Conservation (phyloP, 2,113 vertebrate genomes). For the Phalacrocorax carbo region DNA sequence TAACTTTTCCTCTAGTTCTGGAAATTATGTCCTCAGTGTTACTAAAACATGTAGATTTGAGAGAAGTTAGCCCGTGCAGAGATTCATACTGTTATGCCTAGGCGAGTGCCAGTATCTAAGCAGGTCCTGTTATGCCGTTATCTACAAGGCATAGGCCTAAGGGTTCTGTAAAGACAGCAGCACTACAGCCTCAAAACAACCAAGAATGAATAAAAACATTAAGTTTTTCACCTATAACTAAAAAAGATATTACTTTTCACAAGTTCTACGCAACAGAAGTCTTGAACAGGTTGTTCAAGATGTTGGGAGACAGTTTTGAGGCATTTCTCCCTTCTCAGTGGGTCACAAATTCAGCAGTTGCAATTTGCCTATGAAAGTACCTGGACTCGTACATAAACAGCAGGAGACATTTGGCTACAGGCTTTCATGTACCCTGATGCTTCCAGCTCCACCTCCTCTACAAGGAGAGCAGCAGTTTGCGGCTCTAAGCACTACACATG, state of each 20-base stretch:
- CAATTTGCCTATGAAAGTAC: neutral
- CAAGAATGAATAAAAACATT: neutral
- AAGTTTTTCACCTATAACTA: neutral
- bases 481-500: neutral
- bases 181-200: neutral
- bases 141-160: neutral
- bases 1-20: neutral
- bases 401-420: neutral
- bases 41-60: neutral
- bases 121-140: neutral
- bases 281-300: neutral
- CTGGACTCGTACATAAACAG: fast-evolving
- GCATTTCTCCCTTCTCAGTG: too few species aligned
- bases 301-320: neutral
- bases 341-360: neutral
- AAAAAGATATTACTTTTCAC: fast-evolving
- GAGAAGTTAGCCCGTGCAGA: neutral
- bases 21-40: neutral
- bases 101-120: neutral
- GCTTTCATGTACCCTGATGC: neutral
- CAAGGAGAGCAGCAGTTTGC: neutral
- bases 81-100: neutral
- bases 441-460: neutral
- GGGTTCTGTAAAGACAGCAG: neutral
- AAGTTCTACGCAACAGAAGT: fast-evolving